A percentile compares a stretch with the other conserved stretches of the same genome.
Evolutionary conservation across 2,888 invertebrate species (phyloP).

Genomic region (Lacanobia wlatinum): DNA sequence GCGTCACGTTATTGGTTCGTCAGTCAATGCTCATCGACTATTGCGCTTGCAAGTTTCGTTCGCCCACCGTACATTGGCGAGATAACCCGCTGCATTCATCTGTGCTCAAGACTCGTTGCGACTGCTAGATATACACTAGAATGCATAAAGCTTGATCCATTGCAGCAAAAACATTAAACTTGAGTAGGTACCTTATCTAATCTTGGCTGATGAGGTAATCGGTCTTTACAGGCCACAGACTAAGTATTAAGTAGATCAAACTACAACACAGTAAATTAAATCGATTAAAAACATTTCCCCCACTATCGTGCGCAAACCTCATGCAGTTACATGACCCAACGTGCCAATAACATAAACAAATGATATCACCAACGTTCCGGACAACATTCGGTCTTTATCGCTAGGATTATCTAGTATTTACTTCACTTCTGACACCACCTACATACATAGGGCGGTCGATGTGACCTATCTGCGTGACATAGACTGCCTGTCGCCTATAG

Average conservation of each 20-base stretch:
- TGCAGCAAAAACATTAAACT: too few species aligned
- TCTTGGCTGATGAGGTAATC: neutral
- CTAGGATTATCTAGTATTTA: conserved; percentile 65
- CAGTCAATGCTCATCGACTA: too few species aligned
- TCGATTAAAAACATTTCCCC: conserved; percentile 13
- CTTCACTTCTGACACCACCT: conserved; percentile 57
- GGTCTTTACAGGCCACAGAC: neutral
- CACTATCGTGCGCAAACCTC: conserved; percentile 1
- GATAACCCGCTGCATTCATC: too few species aligned
- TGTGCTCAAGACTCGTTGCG: too few species aligned
- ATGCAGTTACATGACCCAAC: conserved; percentile 41
- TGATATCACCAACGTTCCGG: conserved; percentile 37
- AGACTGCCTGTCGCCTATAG: conserved; percentile 78
- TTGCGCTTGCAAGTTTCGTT: too few species aligned
- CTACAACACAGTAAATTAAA: neutral
- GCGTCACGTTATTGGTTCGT: too few species aligned
- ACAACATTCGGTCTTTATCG: conserved; percentile 54
- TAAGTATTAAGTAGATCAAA: conserved; percentile 5
- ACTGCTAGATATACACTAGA: too few species aligned
- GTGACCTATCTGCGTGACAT: conserved; percentile 68
- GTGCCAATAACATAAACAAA: conserved; percentile 47
- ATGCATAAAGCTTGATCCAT: too few species aligned
- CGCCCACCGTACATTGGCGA: too few species aligned
- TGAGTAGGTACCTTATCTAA: neutral
- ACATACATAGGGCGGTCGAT: conserved; percentile 58